These are phyloP conservation scores for Anagrus nilaparvatae DNA, from an alignment of 1,140 invertebrate genomes.

Conservation along the genomic window DNA sequence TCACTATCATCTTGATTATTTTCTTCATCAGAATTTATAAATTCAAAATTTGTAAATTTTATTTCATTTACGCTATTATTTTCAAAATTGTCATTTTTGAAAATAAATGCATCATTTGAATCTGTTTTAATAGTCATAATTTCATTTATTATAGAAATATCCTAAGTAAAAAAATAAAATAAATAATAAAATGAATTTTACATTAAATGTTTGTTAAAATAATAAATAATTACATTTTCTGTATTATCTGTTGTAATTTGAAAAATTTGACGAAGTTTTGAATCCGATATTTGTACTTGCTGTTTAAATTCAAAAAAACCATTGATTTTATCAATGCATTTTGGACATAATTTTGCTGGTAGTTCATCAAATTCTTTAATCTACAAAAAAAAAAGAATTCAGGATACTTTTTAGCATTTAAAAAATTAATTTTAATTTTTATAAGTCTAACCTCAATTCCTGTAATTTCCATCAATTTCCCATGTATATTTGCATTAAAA, in stretches of 20 bases:
- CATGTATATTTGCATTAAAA: slow-evolving; percentile 24
- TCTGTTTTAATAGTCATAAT: neutral
- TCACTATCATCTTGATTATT: no score
- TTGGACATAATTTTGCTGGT: slow-evolving; percentile 33
- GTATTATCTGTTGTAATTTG: slow-evolving; percentile 6
- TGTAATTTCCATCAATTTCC: slow-evolving; percentile 33
- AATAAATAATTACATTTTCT: neutral
- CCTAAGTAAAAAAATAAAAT: neutral
- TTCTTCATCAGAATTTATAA: neutral
- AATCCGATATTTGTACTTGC: slow-evolving; percentile 33
- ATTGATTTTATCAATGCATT: slow-evolving; percentile 34
- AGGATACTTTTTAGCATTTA: neutral
- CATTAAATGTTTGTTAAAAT: neutral
- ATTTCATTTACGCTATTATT: neutral
- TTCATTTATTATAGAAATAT: slow-evolving; percentile 6
- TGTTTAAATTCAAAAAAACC: slow-evolving; percentile 33
- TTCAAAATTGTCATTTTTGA: slow-evolving; percentile 4
- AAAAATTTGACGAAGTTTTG: slow-evolving; percentile 32
- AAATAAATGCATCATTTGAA: neutral
- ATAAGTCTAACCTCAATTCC: slow-evolving; percentile 29
- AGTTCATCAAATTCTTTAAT: slow-evolving; percentile 32
- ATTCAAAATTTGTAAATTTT: no score
- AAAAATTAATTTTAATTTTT: neutral
- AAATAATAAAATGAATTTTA: neutral
- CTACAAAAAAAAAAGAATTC: slow-evolving; percentile 18